Conservation (phyloP, 2,888 invertebrate genomes). For the Baccha elongata region DNA sequence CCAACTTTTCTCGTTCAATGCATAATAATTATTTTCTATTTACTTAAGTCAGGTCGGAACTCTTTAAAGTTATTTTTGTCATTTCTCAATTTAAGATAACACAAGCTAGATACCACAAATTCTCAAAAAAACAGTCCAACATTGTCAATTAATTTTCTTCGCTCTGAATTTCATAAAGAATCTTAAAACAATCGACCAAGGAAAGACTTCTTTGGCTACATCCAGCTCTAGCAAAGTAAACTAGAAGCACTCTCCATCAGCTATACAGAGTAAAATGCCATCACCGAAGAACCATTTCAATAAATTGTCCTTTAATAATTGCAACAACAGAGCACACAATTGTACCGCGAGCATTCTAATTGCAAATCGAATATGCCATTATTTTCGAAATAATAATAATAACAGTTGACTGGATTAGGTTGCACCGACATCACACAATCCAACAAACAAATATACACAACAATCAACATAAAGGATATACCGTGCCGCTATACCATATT, state of each 20-base stretch:
- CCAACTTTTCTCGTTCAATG: slow-evolving; percentile 2
- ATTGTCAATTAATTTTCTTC: slow-evolving; percentile 49
- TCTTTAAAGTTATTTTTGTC: slow-evolving; percentile 13
- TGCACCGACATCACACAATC: slow-evolving; percentile 41
- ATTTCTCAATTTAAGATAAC: slow-evolving; percentile 33
- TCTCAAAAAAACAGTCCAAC: slow-evolving; percentile 3
- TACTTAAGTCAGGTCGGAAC: background rate
- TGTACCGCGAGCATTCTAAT: slow-evolving; percentile 69
- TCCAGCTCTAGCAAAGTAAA: background rate
- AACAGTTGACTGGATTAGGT: slow-evolving; percentile 69
- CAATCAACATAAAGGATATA: slow-evolving; percentile 52
- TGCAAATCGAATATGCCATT: slow-evolving; percentile 73
- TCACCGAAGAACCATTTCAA: slow-evolving; percentile 59
- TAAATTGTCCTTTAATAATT: slow-evolving; percentile 73
- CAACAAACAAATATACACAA: slow-evolving; percentile 20
- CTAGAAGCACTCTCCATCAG: background rate
- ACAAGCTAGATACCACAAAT: slow-evolving; percentile 53
- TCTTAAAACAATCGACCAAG: slow-evolving; percentile 63
- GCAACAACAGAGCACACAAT: slow-evolving; percentile 57
- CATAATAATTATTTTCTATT: background rate
- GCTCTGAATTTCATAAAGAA: slow-evolving; percentile 70
- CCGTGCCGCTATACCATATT: background rate
- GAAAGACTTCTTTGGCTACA: background rate
- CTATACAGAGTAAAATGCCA: slow-evolving; percentile 33
- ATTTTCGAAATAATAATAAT: slow-evolving; percentile 72